Percentiles rank a stretch among this genome's conserved stretches.
These are phyloP conservation scores for Micrasema longulum DNA, from an alignment of 1,140 invertebrate species.

Conservation along the genomic window DNA sequence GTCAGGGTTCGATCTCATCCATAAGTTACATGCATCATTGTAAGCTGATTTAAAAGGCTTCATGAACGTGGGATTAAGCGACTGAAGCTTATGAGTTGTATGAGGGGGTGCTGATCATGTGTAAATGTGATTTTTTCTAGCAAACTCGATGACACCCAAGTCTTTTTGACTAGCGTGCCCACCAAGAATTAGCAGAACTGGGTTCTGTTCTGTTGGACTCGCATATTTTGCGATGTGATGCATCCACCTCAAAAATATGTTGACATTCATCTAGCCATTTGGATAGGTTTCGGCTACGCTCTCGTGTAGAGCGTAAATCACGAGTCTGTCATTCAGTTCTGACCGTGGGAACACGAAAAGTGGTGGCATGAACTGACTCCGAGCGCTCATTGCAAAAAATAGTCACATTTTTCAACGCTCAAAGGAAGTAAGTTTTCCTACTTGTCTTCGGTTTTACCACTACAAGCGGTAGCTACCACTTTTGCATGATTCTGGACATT, in stretches of 20 bases:
- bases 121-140: conserved; percentile 21
- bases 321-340: neutral
- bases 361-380: conserved; percentile 9
- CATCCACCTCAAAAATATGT: conserved; percentile 4
- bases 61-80: conserved; percentile 15
- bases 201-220: no score
- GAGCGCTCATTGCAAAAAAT: conserved; percentile 14
- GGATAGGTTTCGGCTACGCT: conserved; percentile 3
- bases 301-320: conserved; percentile 6
- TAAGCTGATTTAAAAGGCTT: conserved; percentile 21
- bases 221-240: no score
- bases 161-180: conserved; percentile 6
- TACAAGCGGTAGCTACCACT: conserved; percentile 56
- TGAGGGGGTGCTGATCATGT: neutral
- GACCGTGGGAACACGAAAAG: conserved; percentile 8
- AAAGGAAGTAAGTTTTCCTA: conserved; percentile 57
- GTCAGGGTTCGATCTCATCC: conserved; percentile 13
- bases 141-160: conserved; percentile 14
- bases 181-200: conserved; percentile 2
- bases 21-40: conserved; percentile 11
- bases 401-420: conserved; percentile 52
- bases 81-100: conserved; percentile 9
- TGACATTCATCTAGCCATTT: conserved; percentile 9
- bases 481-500: conserved; percentile 58
- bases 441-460: conserved; percentile 57